phyloP scores from a whole-genome alignment of 2,888 invertebrate species.

The Portevinia maculata region DNA sequence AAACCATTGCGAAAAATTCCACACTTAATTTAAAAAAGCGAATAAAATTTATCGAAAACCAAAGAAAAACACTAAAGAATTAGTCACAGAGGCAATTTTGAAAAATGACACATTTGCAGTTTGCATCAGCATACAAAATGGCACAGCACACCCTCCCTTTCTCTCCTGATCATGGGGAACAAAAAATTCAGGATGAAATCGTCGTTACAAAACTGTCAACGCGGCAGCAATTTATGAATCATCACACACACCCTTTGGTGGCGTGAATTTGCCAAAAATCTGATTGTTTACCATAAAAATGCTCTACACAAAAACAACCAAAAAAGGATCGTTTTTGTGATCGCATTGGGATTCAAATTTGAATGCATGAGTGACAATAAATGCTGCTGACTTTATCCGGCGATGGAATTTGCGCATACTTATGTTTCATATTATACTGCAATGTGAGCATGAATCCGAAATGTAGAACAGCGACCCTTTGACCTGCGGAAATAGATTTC shows the following conservation, averaged over 20 bases:
- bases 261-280: constrained; percentile 67
- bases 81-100: constrained; percentile 69
- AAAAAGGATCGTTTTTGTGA: constrained; percentile 1
- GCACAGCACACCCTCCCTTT: constrained; percentile 30
- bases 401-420: constrained; percentile 67
- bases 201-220: constrained; percentile 73
- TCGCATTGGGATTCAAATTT: constrained; percentile 50
- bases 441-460: constrained; percentile 35
- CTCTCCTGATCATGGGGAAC: neutral
- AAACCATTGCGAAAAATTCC: constrained; percentile 52
- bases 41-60: constrained; percentile 22
- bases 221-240: constrained; percentile 57
- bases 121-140: constrained; percentile 29
- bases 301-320: constrained; percentile 6
- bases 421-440: too few species aligned
- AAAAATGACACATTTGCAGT: constrained; percentile 68
- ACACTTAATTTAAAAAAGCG: constrained; percentile 61
- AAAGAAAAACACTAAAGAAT: constrained; percentile 50
- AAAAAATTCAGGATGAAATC: constrained; percentile 54
- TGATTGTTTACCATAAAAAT: constrained; percentile 68
- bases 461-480: constrained; percentile 65
- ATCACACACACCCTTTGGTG: constrained; percentile 63
- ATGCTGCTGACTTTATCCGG: constrained; percentile 56
- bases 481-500: constrained; percentile 51
- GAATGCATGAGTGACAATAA: constrained; percentile 60